Conservation (phyloP, 2,797 vertebrate genomes). For the Pipistrellus pygmaeus region DNA sequence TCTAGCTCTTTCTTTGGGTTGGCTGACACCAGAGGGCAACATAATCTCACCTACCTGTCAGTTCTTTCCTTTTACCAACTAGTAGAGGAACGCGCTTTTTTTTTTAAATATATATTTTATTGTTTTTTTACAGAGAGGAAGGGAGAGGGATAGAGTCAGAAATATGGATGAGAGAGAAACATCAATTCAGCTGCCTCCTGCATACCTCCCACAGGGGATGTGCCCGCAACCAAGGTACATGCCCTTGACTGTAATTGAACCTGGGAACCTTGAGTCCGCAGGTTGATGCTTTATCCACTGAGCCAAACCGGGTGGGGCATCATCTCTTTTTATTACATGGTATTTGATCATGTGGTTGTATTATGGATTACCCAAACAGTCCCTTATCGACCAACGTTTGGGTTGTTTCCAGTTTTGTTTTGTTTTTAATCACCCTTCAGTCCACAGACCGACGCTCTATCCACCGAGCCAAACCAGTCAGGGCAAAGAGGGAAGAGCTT, state of each 20-base stretch:
- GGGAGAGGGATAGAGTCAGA: no score
- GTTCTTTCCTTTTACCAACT: slow-evolving; percentile 14
- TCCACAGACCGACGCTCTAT: background rate
- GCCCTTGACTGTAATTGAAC: no score
- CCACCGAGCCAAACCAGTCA: no score
- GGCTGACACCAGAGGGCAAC: slow-evolving; percentile 73
- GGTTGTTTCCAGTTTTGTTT: background rate
- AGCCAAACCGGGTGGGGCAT: background rate
- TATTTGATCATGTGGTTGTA: background rate
- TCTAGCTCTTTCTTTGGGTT: slow-evolving; percentile 67
- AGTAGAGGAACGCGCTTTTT: slow-evolving; percentile 29
- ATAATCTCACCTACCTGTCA: slow-evolving; percentile 1
- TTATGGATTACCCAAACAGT: background rate
- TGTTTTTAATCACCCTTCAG: background rate
- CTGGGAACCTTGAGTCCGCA: no score
- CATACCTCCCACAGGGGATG: no score
- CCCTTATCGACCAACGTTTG: background rate
- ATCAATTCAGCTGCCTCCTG: no score
- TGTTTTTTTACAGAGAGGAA: no score
- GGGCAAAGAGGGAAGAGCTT: background rate
- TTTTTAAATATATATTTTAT: no score
- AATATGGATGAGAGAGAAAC: no score
- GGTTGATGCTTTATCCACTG: no score
- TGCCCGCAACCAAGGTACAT: no score
- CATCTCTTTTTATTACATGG: background rate